Percentiles rank a stretch among this genome's conserved stretches.
phyloP scores from a whole-genome alignment of 2,797 vertebrate genomes.

The Cichlasoma orientale region DNA sequence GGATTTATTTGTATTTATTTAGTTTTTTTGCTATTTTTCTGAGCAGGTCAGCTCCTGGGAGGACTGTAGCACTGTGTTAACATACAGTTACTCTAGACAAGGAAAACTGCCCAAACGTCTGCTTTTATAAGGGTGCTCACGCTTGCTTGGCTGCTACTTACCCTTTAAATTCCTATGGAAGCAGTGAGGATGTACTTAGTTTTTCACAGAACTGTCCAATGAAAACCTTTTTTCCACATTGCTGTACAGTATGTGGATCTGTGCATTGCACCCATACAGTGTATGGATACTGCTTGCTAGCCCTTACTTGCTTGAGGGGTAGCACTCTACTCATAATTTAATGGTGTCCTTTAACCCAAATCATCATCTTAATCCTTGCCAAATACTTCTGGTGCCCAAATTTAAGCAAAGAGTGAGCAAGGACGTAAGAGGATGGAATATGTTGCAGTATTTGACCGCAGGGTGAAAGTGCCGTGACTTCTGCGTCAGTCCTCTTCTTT shows the following conservation, averaged over 20 bases:
- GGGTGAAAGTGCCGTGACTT: neutral
- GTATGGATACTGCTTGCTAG: neutral
- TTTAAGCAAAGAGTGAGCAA: neutral
- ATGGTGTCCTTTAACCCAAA: too few species aligned
- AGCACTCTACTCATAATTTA: too few species aligned
- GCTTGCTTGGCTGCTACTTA: neutral
- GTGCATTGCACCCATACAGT: neutral
- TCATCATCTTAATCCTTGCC: too few species aligned
- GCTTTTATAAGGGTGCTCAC: neutral
- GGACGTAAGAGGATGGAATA: neutral
- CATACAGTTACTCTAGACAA: neutral
- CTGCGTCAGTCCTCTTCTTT: neutral
- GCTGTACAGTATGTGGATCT: neutral
- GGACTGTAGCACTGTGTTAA: neutral
- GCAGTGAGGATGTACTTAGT: too few species aligned
- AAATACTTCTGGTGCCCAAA: neutral
- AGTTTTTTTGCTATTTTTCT: neutral
- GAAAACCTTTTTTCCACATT: too few species aligned
- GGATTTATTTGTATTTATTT: accelerated
- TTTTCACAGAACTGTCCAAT: too few species aligned
- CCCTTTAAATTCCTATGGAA: neutral
- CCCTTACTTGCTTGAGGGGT: too few species aligned
- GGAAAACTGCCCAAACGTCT: neutral
- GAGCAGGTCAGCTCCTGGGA: neutral
- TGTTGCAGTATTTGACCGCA: neutral